Base-by-base conservation (phyloP, 1,140 invertebrate species). In the Cephus cinctus region DNA sequence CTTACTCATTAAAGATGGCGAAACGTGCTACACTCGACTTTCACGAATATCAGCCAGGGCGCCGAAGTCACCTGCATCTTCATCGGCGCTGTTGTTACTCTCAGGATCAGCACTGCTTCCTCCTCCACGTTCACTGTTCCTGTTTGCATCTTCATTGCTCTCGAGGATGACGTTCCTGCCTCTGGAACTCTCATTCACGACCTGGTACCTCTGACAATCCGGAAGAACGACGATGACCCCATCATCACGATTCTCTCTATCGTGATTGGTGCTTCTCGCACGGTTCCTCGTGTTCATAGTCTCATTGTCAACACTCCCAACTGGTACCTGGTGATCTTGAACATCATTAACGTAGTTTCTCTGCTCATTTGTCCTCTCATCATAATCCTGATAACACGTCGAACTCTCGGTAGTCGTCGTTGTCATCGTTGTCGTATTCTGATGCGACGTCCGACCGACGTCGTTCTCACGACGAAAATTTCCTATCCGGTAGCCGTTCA, bases 41-140 rank as follows among this genome's bases (percentile, higher is more conserved):
- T 76, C 73, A 0, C 72, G 65, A 47, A 76, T 76, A 38, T 75
- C 71, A 2, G 71, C 66, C 3, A 73, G 50, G 16, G 63, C 56
- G 15, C 63, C 57, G 34, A 71, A 71, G 49, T 69, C 62, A 19
- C 56, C 60, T n/a, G 60, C 49, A 1, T 71, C 70, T 0, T 67
- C 67, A 0, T 68, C 69, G 2, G 50, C 45, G 14, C 19, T 18
- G 4, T 11, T 11, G n/a, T 15, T 22, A 2, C 8, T 18, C 8
- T 9, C 8, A 19, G 23, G 14, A 8, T 19, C 32, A n/a, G 32
- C 40, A 42, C 15, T 23, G 8, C 11, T 15, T 42, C 40, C 20
- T 42, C 20, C 40, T 11, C 14, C 27, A 16, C 30, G n/a, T n/a
- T n/a, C n/a, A n/a, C n/a, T n/a, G 15, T 16, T 27, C 23, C 31